Conservation (phyloP, 2,888 invertebrate species). For the Panopea generosa region DNA sequence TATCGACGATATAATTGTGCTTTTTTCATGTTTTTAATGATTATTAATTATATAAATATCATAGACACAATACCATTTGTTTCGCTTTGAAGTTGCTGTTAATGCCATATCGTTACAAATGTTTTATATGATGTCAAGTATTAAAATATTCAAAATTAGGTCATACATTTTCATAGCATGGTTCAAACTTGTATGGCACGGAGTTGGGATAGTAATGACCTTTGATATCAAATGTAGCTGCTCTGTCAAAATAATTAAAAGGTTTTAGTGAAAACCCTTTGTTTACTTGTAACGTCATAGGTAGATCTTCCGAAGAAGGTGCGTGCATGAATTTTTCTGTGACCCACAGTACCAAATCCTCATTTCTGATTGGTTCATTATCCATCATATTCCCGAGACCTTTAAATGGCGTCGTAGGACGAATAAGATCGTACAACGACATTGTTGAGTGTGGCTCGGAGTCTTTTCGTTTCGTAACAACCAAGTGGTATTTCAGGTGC, state of each 20-base stretch:
- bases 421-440: constrained; percentile 57
- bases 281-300: constrained; percentile 61
- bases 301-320: constrained; percentile 66
- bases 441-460: constrained; percentile 53
- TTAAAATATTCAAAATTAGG: too few relatives aligned
- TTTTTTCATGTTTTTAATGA: too few relatives aligned
- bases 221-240: constrained; percentile 63
- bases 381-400: constrained; percentile 55
- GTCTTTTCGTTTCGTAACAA: constrained; percentile 63
- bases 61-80: too few relatives aligned
- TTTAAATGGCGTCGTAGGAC: constrained; percentile 41
- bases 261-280: constrained; percentile 68
- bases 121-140: too few relatives aligned
- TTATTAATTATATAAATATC: too few relatives aligned
- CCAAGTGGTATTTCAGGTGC: constrained; percentile 62
- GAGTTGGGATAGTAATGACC: constrained; percentile 27
- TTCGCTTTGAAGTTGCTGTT: too few relatives aligned
- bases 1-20: too few relatives aligned
- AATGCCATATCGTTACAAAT: too few relatives aligned
- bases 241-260: constrained; percentile 66
- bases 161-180: too few relatives aligned
- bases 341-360: constrained; percentile 67
- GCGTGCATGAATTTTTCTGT: constrained; percentile 64
- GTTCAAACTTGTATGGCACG: too few relatives aligned
- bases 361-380: constrained; percentile 54